Conservation (phyloP, 2,888 invertebrate species). For the Loripinus fragilis region DNA sequence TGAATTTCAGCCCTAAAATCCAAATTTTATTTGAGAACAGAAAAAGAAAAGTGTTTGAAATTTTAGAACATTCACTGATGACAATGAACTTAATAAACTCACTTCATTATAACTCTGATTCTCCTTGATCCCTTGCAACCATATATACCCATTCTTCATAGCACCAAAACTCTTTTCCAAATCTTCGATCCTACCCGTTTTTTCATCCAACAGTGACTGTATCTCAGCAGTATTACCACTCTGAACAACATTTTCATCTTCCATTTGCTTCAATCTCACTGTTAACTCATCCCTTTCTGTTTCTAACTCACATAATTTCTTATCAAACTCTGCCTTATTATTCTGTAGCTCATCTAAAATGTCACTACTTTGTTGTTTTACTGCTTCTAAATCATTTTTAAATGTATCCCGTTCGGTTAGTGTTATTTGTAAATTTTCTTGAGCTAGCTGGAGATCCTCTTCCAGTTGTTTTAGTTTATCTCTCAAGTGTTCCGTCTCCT, state of each 20-base stretch:
- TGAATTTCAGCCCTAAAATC: too few species aligned
- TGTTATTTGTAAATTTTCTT: constrained; percentile 47
- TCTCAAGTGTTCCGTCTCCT: constrained; percentile 37
- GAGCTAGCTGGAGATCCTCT: constrained; percentile 44
- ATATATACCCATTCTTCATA: constrained; percentile 42
- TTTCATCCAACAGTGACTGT: neutral
- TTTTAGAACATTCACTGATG: too few species aligned
- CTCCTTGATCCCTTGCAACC: constrained; percentile 43
- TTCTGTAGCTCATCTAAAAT: neutral
- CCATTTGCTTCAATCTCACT: constrained; percentile 5
- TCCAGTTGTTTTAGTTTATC: constrained; percentile 40
- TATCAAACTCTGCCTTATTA: neutral
- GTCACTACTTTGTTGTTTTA: neutral
- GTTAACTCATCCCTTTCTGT: constrained; percentile 29
- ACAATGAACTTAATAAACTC: too few species aligned
- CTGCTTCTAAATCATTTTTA: constrained; percentile 14
- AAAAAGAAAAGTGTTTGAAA: too few species aligned
- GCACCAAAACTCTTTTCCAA: constrained; percentile 46
- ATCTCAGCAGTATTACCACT: neutral
- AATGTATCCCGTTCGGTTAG: constrained; percentile 31
- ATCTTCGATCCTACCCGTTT: neutral
- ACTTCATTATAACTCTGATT: constrained; percentile 44
- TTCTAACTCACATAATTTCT: constrained; percentile 22
- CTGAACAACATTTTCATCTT: neutral
- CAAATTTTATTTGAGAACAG: too few species aligned